Conservation (phyloP, 2,888 invertebrate species). For the Neoitamus cyanurus region DNA sequence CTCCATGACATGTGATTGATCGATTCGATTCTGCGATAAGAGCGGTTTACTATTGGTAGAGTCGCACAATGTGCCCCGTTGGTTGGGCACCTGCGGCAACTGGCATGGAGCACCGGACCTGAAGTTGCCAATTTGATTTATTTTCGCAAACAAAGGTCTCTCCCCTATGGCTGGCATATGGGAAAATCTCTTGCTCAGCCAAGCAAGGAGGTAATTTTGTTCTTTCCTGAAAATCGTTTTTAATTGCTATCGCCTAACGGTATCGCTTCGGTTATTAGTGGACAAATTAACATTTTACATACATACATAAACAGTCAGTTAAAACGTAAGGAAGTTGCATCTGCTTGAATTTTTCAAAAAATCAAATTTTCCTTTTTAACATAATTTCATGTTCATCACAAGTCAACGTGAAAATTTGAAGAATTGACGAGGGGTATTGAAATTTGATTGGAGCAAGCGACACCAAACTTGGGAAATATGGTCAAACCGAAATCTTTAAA, state of each 20-base stretch:
- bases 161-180: not conserved
- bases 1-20: conserved; percentile 42
- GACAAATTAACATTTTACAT: no score
- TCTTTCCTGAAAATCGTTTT: not conserved
- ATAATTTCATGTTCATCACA: no score
- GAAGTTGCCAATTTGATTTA: conserved; percentile 31
- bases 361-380: no score
- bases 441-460: no score
- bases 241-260: not conserved
- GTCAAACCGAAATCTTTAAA: no score
- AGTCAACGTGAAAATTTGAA: no score
- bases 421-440: no score
- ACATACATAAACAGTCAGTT: no score
- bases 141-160: not conserved
- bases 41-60: not conserved
- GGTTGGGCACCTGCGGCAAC: conserved; percentile 2
- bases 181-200: not conserved
- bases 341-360: no score
- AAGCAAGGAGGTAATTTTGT: not conserved
- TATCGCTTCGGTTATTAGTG: no score
- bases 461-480: no score
- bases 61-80: not conserved
- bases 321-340: no score
- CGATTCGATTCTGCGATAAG: conserved; percentile 18
- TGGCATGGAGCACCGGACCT: not conserved